A percentile compares a stretch with the other conserved stretches of the same genome.
Conservation (phyloP, 2,797 vertebrate genomes). For the Helicolenus hilgendorfi region DNA sequence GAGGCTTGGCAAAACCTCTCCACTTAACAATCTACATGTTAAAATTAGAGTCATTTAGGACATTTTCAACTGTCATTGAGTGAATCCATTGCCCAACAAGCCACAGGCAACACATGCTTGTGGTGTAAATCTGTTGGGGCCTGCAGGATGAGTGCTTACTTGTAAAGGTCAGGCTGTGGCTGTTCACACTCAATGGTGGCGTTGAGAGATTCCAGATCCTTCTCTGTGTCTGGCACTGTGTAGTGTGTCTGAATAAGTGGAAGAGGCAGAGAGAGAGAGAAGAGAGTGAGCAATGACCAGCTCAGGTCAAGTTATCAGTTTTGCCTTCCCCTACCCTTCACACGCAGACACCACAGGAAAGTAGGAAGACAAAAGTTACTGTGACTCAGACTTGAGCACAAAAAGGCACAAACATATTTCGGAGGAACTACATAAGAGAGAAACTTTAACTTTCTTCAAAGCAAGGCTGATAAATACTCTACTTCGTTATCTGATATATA, state of each 20-base stretch:
- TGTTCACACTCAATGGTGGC: constrained; percentile 98
- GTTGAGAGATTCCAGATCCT: constrained; percentile 91
- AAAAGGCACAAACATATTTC: background rate
- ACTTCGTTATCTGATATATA: background rate
- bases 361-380: background rate
- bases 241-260: constrained; percentile 93
- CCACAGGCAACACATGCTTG: constrained; percentile 24
- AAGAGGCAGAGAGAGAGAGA: constrained; percentile 25
- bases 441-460: background rate
- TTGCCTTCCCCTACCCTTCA: background rate
- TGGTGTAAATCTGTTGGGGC: constrained; percentile 64
- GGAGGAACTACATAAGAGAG: background rate
- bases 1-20: background rate
- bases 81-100: constrained; percentile 19
- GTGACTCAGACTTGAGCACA: background rate
- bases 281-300: constrained; percentile 20
- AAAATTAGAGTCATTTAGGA: background rate
- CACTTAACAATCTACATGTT: constrained; percentile 9
- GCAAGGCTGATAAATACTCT: background rate
- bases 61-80: constrained; percentile 30
- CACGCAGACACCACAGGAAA: background rate
- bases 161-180: constrained; percentile 99
- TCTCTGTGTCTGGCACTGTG: constrained; percentile 93
- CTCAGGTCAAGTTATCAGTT: constrained; percentile 32
- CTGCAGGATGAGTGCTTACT: constrained; percentile 89